Percentiles rank a stretch among this genome's conserved stretches.
Conservation (phyloP, 2,113 vertebrate species). For the Lasiurus borealis region DNA sequence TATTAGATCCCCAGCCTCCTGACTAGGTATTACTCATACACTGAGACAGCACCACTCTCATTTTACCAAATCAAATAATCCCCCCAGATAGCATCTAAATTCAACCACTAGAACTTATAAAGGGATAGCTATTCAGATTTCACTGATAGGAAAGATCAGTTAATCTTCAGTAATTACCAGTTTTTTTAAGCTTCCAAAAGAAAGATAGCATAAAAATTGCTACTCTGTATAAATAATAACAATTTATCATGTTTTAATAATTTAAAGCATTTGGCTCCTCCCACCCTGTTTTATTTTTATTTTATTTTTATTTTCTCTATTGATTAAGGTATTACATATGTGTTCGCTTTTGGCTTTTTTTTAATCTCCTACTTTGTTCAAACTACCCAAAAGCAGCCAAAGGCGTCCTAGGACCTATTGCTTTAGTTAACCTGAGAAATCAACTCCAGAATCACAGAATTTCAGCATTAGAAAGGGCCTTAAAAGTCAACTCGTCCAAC, state of each 20-base stretch:
- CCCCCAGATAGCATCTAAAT: conserved; percentile 30
- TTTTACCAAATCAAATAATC: conserved; percentile 58
- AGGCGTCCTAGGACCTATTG: background rate
- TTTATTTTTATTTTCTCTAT: no score
- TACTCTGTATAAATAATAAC: conserved; percentile 3
- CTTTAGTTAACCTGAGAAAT: conserved; percentile 47
- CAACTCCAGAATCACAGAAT: conserved; percentile 23
- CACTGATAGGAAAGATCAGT: background rate
- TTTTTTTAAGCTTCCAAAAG: conserved; percentile 50
- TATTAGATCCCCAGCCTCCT: background rate
- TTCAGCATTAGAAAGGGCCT: background rate
- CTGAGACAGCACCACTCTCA: conserved; percentile 10
- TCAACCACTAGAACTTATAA: conserved; percentile 42
- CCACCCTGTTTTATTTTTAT: no score
- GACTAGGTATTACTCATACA: conserved; percentile 24
- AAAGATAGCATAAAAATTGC: conserved; percentile 33
- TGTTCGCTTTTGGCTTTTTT: no score
- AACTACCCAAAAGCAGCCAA: background rate
- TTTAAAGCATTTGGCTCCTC: background rate
- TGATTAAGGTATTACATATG: no score
- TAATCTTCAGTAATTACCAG: background rate
- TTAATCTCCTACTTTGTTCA: background rate
- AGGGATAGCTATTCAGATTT: background rate
- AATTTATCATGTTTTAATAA: conserved; percentile 52
- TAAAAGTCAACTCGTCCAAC: background rate